A percentile compares a stretch with the other conserved stretches of the same genome.
These are phyloP conservation scores for Pagetopsis macropterus DNA, from an alignment of 2,797 vertebrate species.

Conservation along the genomic window DNA sequence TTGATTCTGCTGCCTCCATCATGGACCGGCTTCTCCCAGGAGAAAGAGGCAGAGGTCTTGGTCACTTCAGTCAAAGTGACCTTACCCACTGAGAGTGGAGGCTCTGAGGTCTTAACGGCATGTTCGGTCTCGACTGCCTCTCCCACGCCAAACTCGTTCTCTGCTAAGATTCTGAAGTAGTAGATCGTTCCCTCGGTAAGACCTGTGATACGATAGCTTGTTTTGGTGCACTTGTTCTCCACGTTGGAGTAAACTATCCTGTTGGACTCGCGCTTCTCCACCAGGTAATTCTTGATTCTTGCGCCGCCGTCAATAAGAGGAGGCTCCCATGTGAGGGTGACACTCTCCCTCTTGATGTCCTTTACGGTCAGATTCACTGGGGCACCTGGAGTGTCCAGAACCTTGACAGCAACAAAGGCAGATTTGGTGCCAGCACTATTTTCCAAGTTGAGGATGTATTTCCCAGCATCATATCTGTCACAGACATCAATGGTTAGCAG, in stretches of 20 bases:
- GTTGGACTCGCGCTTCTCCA: conserved; percentile 97
- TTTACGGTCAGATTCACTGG: conserved; percentile 92
- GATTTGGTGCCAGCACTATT: conserved; percentile 96
- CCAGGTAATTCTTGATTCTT: conserved; percentile 95
- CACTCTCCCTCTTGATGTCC: conserved; percentile 93
- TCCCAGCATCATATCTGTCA: conserved; percentile 96
- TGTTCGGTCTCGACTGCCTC: conserved; percentile 88
- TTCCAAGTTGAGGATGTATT: conserved; percentile 94
- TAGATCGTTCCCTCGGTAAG: conserved; percentile 93
- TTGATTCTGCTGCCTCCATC: conserved; percentile 97
- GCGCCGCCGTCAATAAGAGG: conserved; percentile 95
- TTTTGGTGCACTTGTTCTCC: conserved; percentile 93
- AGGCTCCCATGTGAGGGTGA: conserved; percentile 93
- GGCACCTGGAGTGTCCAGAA: conserved; percentile 95
- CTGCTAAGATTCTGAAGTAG: conserved; percentile 98
- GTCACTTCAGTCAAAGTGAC: conserved; percentile 94
- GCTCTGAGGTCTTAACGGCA: conserved; percentile 93
- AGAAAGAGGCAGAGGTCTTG: conserved; percentile 91
- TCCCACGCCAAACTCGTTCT: conserved; percentile 97
- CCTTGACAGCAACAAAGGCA: conserved; percentile 96
- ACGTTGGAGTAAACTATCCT: conserved; percentile 95
- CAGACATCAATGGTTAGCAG: conserved; percentile 94
- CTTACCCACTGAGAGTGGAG: conserved; percentile 95
- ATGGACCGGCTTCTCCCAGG: conserved; percentile 97
- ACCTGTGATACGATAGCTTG: conserved; percentile 93